Evolutionary conservation across 2,888 invertebrate genomes (phyloP), one percentile per base, ranked within the genome.

Genomic region (Agonopterix arenella): DNA sequence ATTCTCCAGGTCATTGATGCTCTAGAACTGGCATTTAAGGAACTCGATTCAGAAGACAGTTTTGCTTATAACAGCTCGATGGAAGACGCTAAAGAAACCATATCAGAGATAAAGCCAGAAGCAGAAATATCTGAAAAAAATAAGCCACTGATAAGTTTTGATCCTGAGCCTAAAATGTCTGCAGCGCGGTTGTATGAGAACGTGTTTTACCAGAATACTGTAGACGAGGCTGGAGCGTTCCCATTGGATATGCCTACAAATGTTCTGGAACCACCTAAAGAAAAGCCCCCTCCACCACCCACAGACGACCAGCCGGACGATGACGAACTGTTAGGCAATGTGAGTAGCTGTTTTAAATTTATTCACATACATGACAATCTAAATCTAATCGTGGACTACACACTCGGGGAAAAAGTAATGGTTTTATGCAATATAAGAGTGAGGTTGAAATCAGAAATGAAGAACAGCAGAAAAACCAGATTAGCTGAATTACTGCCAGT

Each of bases 231-330:
- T 1, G 72, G 62, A 48, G 80, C 83, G 1, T 92, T 92, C 61
- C 90, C 88, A 2, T 69, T 93, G 63, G 91, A 92, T 55, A 79
- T 92, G 58, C 90, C 92, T 1, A 80, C 90, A 5, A 90, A 90
- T 68, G 85, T 80, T 42, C 58, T 93, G 66, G 94, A 95, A 68
- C 96, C 96, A 10, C 95, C 95, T n/a, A 95, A 93, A 68, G 95
- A 95, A 70, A 96, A 96, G 67, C 96, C 96, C 36, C 96, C 96
- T 1, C 96, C 96, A 9, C 95, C 95, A 2, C 95, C 95, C 0
- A 89, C 90, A 48, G 93, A 93, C 49, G 88, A 90, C 45, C 60
- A 52, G 9, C 62, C 60, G 5, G 84, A 83, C 10, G 75, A 51
- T 3, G 76, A 89, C 62, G 88, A 86, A 64, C 80, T 90, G 51